Base-by-base conservation (phyloP, 2,113 vertebrate species). In the Ageneiosus marmoratus region DNA sequence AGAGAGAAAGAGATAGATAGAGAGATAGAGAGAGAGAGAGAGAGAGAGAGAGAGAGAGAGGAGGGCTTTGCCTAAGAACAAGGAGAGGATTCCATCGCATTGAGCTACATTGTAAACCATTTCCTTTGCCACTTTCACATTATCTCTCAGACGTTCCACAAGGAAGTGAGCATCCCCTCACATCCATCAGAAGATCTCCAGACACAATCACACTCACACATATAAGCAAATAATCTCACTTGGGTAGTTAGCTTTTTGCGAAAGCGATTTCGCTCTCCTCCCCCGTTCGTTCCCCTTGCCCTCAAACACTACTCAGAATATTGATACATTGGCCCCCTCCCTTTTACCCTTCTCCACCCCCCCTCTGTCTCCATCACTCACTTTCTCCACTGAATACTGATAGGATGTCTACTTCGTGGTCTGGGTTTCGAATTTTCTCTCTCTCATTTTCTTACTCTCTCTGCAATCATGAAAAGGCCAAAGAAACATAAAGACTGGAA, bases 281-380 rank as follows among this genome's bases (percentile, higher is more conserved):
- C 92, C 92, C 89, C 87, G 89, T 94, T 95, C 92, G 91, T 94
- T 95, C 92, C 92, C 92, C 91, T 93, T 94, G 92, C 93, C 93
- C 93, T 94, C 93, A 94, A 94, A 94, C 93, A 93, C 94, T 93
- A 94, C 93, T 94, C 94, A 91, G 94, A 95, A 95, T 95, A 95
- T 94, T 95, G 94, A 95, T 94, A 95, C 94, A 94, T 93, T 91
- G 91, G 91, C 93, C 92, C 94, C 87, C 81, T 89, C 92, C 88
- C 87, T 89, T 89, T 89, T 87, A 86, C 82, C 79, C 63, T 70
- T 79, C 80, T 85, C 83, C n/a, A n/a, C n/a, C 58, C 79, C 73
- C 85, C 77, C 32, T 83, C 77, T 85, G 86, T 76, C 74, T 89
- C 87, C 91, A 94, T 95, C 94, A 94, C 91, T 95, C 93, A 94